phyloP scores from a whole-genome alignment of 64 coral and sea anemone species.

The Pachyseris speciosa region DNA sequence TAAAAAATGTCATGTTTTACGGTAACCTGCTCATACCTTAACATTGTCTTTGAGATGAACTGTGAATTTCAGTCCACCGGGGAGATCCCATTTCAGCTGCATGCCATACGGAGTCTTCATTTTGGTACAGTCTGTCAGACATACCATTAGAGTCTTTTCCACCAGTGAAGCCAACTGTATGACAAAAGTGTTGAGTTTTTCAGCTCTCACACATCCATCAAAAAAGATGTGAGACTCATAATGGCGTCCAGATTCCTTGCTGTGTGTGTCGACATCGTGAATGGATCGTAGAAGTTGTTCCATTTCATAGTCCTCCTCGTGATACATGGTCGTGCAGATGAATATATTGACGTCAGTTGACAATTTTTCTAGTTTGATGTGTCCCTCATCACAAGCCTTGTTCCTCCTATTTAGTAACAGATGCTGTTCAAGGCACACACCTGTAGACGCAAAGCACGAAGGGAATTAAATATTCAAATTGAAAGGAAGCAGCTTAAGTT shows the following conservation, averaged over 20 bases:
- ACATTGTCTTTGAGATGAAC: slow-evolving; percentile 93
- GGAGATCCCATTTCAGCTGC: slow-evolving; percentile 76
- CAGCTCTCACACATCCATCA: slow-evolving; percentile 78
- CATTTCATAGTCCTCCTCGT: slow-evolving; percentile 87
- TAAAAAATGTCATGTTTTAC: neutral
- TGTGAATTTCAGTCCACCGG: slow-evolving; percentile 72
- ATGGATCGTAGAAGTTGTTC: slow-evolving; percentile 83
- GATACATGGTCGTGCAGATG: slow-evolving; percentile 97
- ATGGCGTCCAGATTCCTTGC: slow-evolving; percentile 37
- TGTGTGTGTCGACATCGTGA: slow-evolving; percentile 64
- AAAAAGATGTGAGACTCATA: slow-evolving; percentile 92
- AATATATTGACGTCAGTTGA: slow-evolving; percentile 73
- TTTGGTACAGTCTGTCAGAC: neutral
- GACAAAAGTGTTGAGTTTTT: slow-evolving; percentile 67
- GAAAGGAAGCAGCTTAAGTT: neutral
- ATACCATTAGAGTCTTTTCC: slow-evolving; percentile 64
- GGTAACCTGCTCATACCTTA: slow-evolving; percentile 51
- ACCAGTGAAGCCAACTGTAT: slow-evolving; percentile 72
- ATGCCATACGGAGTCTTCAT: slow-evolving; percentile 91
- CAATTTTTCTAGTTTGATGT: slow-evolving; percentile 42
- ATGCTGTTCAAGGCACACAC: slow-evolving; percentile 87
- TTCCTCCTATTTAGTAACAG: slow-evolving; percentile 90
- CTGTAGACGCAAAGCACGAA: slow-evolving; percentile 21
- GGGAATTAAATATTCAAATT: neutral
- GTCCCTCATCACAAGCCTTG: slow-evolving; percentile 70